phyloP scores from a whole-genome alignment of 2,797 vertebrate genomes.

The Chaunax sp. region DNA sequence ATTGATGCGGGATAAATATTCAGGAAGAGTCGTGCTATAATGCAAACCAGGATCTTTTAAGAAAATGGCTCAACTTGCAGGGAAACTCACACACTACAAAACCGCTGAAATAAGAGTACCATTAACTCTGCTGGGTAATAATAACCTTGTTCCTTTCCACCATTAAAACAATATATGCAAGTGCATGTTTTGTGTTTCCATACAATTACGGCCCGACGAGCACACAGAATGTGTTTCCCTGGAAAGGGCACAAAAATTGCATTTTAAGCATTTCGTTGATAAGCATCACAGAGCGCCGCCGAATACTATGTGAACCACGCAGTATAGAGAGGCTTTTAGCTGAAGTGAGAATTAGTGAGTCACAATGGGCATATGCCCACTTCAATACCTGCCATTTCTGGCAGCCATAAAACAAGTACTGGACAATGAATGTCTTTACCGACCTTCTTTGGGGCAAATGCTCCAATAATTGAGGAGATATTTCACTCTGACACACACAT shows the following conservation, averaged over 20 bases:
- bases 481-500: no score
- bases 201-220: not conserved
- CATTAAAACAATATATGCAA: conserved; percentile 7
- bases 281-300: no score
- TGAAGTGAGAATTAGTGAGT: not conserved
- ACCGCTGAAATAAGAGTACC: not conserved
- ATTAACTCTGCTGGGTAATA: not conserved
- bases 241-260: conserved; percentile 12
- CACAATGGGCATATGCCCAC: no score
- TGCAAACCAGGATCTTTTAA: not conserved
- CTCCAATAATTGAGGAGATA: no score
- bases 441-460: no score
- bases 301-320: no score
- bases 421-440: no score
- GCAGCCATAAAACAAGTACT: no score
- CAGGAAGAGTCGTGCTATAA: not conserved
- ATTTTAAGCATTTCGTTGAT: conserved; percentile 3
- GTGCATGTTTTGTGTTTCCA: conserved; percentile 15
- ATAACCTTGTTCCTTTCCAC: not conserved
- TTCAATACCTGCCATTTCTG: no score
- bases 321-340: not conserved
- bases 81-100: not conserved
- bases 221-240: not conserved
- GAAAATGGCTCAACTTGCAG: not conserved
- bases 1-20: not conserved